Percentiles rank a stretch among this genome's conserved stretches.
Conservation (phyloP, 2,797 vertebrate genomes). For the Ptychobarbus kaznakovi region DNA sequence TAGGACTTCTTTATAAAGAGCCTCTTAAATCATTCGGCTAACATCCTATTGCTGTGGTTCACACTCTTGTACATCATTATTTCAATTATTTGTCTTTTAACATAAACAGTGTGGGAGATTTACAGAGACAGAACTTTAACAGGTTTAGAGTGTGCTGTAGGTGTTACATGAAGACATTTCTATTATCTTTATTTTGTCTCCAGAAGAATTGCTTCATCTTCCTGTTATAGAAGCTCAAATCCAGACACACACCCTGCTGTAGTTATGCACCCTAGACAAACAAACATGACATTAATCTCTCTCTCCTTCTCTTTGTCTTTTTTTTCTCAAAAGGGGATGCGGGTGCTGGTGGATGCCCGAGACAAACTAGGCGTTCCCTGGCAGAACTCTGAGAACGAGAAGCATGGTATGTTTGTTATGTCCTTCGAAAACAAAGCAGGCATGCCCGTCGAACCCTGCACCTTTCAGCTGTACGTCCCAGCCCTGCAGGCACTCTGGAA, state of each 20-base stretch:
- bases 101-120: background rate
- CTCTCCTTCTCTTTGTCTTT: slow-evolving; percentile 23
- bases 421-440: slow-evolving; percentile 92
- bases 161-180: background rate
- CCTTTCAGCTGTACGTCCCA: slow-evolving; percentile 93
- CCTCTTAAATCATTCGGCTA: background rate
- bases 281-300: background rate
- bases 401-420: slow-evolving; percentile 97
- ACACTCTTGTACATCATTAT: background rate
- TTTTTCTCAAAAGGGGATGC: slow-evolving; percentile 83
- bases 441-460: slow-evolving; percentile 88
- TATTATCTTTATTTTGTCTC: slow-evolving; percentile 10
- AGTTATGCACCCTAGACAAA: background rate
- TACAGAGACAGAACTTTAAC: background rate
- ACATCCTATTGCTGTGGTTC: background rate
- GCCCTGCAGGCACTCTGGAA: slow-evolving; percentile 88
- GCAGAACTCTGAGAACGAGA: slow-evolving; percentile 94
- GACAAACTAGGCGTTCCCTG: slow-evolving; percentile 94
- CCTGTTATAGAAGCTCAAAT: slow-evolving; percentile 16
- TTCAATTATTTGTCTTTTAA: background rate
- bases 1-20: background rate
- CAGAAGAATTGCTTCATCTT: slow-evolving; percentile 30
- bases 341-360: slow-evolving; percentile 93
- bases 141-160: background rate
- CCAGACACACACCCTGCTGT: background rate